These are phyloP conservation scores for Neoarius graeffei DNA, from an alignment of 2,113 vertebrate species.

Conservation along the genomic window DNA sequence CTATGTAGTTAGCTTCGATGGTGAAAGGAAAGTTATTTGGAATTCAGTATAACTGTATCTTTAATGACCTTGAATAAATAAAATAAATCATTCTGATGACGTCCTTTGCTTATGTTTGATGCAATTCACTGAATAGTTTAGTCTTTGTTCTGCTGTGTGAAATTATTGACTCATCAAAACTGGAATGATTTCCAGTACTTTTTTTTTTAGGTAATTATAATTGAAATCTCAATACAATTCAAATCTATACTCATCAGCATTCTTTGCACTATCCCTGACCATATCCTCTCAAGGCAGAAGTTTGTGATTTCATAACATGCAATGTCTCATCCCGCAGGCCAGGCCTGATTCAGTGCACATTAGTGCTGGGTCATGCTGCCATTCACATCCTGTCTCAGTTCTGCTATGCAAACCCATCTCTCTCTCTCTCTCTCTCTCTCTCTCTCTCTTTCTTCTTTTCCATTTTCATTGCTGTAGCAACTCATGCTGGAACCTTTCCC, in stretches of 20 bases:
- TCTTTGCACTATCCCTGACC: not conserved
- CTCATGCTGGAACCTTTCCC: constrained; percentile 26
- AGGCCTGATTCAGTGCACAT: constrained; percentile 55
- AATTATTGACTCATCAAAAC: not conserved
- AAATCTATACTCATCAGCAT: not conserved
- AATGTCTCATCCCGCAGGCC: constrained; percentile 46
- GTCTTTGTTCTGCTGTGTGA: not conserved
- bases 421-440: too few relatives aligned
- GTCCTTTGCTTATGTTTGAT: not conserved
- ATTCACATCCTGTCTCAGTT: constrained; percentile 42
- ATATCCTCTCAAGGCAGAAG: constrained; percentile 27
- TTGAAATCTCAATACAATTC: not conserved
- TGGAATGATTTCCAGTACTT: not conserved
- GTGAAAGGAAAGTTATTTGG: not conserved
- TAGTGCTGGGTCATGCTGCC: constrained; percentile 60
- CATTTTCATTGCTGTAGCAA: constrained; percentile 18
- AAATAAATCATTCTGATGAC: not conserved
- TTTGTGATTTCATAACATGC: constrained; percentile 22
- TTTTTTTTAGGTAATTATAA: too few relatives aligned
- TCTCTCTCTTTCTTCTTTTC: constrained; percentile 6
- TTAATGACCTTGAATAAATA: not conserved
- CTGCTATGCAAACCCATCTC: not conserved
- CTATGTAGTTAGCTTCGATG: not conserved
- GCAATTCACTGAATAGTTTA: not conserved
- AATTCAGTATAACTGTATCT: not conserved